Evolutionary conservation across 1,140 invertebrate species (phyloP), one percentile per base, ranked within the genome.

Genomic region (honey bee (Apis mellifera)): DNA sequence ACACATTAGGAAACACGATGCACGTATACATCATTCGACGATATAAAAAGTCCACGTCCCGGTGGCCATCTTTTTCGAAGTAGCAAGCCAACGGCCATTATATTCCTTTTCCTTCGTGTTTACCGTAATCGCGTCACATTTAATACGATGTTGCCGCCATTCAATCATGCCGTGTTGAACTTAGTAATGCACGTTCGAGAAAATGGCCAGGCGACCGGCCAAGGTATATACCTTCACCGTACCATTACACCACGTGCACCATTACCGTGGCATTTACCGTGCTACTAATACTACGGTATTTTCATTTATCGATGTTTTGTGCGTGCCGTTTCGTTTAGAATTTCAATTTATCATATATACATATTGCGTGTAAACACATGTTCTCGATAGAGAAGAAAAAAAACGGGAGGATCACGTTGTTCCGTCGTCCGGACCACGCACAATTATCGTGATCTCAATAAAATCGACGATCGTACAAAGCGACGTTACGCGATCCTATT

Each of bases 401-500:
- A 42, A 23, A 15, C 13, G 15, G 23, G 21, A 57, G 32, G 0
- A n/a, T 32, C 50, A 76, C 62, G 50, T 26, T 52, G n/a, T 54
- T 70, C 69, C 50, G 69, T 15, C 17, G 3, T 26, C 17, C 21
- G 4, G 19, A 13, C 23, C 50, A n/a, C 55, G 23, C 13, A 12
- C 32, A 26, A 78, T 78, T 26, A 71, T 26, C 68, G 32, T 48
- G 59, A 71, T 60, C 32, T 50, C n/a, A 50, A 52, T 59, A 13
- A 69, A 62, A 78, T 71, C 59, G n/a, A 26, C 42, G 69, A 60
- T 26, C 48, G 19, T 15, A n/a, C 32, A 52, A 60, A 48, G 17
- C 54, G 32, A 32, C 32, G 59, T 70, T 78, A 70, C 65, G 54
- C n/a, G 55, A 78, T 70, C 15, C 42, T n/a, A 26, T 21, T 21